phyloP scores from a whole-genome alignment of 2,888 invertebrate genomes.

The Erebia aethiops region DNA sequence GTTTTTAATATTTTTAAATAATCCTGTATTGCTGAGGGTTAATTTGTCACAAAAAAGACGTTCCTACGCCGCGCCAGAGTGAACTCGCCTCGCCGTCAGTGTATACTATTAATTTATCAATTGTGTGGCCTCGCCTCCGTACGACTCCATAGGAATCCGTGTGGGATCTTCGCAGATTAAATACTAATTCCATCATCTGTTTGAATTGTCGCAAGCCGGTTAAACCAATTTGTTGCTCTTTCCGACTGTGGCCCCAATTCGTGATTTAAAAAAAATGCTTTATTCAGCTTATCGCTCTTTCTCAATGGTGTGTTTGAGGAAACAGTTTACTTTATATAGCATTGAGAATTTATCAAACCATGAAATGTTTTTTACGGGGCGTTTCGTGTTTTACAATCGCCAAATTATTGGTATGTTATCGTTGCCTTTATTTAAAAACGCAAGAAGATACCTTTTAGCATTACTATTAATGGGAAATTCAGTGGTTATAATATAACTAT shows the following conservation, averaged over 20 bases:
- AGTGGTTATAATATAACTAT: neutral
- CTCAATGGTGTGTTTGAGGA: neutral
- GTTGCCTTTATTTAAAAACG: neutral
- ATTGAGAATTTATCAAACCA: neutral
- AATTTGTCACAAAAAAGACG: neutral
- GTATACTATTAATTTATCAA: too few relatives aligned
- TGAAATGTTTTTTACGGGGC: neutral
- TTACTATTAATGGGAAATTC: slow-evolving; percentile 15
- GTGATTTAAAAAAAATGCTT: neutral
- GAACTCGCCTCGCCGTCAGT: too few relatives aligned
- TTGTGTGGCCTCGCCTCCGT: too few relatives aligned
- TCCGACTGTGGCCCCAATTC: slow-evolving; percentile 12
- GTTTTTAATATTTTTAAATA: too few relatives aligned
- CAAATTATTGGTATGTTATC: neutral
- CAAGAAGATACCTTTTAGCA: neutral
- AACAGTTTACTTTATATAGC: neutral
- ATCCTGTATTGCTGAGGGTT: too few relatives aligned
- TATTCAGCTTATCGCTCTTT: neutral
- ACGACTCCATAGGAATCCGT: too few relatives aligned
- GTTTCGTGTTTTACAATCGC: neutral
- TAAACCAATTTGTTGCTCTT: neutral
- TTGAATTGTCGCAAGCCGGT: neutral
- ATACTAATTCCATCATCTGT: too few relatives aligned
- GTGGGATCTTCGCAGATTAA: too few relatives aligned
- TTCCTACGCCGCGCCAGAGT: too few relatives aligned